Evolutionary conservation across 2,797 vertebrate species (phyloP), one percentile per base, ranked within the genome.

Genomic region (Pangasius mekongensis): DNA sequence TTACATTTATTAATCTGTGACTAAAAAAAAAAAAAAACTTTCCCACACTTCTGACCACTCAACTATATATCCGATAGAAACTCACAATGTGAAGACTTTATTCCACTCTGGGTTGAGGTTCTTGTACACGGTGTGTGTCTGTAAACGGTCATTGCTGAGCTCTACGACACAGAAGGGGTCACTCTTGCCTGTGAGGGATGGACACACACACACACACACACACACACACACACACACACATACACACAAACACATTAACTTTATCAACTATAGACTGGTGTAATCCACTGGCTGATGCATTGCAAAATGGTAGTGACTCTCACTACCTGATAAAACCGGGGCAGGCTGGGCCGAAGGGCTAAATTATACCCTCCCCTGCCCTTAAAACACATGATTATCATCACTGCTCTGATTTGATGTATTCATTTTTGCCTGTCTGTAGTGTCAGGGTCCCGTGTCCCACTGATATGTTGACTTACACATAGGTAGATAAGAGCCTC

Each of bases 61-160:
- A 62, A 49, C 27, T 54, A n/a, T 54, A 54, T 5, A 33, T 20
- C 3, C 13, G 3, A 30, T 16, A n/a, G 16, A 69, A 91, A 98
- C 98, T 97, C 95, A 99, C 98, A 99, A 99, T 71, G 97, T 99
- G 95, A 99, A 99, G 95, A 99, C 96, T 96, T 99, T 99, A 95
- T 99, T 99, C 98, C 98, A 99, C 91, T 98, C 98, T 9, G 98
- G 98, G 91, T 97, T 99, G 91, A 99, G 98, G 94, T 98, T 99
- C 96, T 97, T 99, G 96, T 99, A 99, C 93, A 99, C 95, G 0
- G 98, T 99, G 89, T 99, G 98, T 9, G 98, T 99, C 94, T 98
- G 96, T 89, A 99, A 95, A 85, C 98, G 97, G 92, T 99, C 98
- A 27, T 99, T 99, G 93, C 98, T 98, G 94, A 99, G 93, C 93